These are phyloP conservation scores for Sinelater perroti DNA, from an alignment of 2,888 invertebrate genomes.

Conservation along the genomic window DNA sequence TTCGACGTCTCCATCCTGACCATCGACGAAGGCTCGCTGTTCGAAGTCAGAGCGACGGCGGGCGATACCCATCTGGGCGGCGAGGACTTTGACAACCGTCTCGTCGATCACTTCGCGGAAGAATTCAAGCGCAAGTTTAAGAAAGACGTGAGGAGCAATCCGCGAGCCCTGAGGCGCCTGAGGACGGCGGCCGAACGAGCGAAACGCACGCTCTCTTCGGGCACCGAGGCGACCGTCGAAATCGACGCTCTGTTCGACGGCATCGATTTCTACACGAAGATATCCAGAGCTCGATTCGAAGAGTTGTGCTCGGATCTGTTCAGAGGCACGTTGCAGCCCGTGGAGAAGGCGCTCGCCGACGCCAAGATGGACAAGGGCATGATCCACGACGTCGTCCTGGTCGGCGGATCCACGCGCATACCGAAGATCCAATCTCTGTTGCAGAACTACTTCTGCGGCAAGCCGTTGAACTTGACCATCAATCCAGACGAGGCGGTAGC, in stretches of 20 bases:
- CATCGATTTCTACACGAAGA: constrained; percentile 75
- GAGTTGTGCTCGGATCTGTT: constrained; percentile 77
- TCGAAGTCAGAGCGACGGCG: constrained; percentile 66
- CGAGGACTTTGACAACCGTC: constrained; percentile 66
- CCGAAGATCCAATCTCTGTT: constrained; percentile 80
- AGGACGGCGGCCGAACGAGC: constrained; percentile 81
- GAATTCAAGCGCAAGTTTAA: constrained; percentile 77
- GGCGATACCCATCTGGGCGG: constrained; percentile 65
- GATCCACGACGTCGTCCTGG: constrained; percentile 81
- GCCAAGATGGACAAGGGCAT: constrained; percentile 80
- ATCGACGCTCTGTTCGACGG: constrained; percentile 81
- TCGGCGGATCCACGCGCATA: constrained; percentile 83
- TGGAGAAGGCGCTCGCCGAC: constrained; percentile 77
- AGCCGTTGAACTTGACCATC: constrained; percentile 55
- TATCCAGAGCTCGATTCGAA: constrained; percentile 79
- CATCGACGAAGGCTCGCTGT: constrained; percentile 67
- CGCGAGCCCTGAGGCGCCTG: constrained; percentile 73
- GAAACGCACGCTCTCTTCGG: constrained; percentile 79
- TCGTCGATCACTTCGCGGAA: constrained; percentile 74
- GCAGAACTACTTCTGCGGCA: constrained; percentile 77
- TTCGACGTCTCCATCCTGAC: constrained; percentile 76
- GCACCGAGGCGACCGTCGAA: constrained; percentile 78
- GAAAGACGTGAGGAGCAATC: constrained; percentile 73
- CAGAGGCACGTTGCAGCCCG: constrained; percentile 74
- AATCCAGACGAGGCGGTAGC: constrained; percentile 59